Percentiles rank a stretch among this genome's conserved stretches.
Evolutionary conservation across 2,113 vertebrate species (phyloP).

Genomic region (Mobula birostris): DNA sequence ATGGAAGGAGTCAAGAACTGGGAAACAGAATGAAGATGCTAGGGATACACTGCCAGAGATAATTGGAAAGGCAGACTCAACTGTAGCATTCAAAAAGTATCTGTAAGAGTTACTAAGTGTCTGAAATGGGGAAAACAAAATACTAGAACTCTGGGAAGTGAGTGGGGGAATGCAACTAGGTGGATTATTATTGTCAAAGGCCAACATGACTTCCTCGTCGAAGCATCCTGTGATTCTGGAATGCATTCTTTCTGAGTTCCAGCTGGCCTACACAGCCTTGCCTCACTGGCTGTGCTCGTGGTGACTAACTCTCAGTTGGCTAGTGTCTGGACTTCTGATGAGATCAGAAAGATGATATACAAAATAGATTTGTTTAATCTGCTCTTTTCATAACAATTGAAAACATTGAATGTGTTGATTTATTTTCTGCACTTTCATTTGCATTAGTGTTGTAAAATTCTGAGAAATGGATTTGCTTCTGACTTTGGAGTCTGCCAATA

Average conservation of each 20-base stretch:
- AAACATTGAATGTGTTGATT: not conserved
- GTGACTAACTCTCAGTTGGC: not conserved
- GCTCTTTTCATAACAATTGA: not conserved
- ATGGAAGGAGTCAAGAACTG: no score
- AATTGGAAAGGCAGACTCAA: no score
- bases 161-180: no score
- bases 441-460: not conserved
- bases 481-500: not conserved
- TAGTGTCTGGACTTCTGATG: not conserved
- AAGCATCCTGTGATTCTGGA: no score
- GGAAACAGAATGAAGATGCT: no score
- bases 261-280: not conserved
- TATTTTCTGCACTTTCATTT: not conserved
- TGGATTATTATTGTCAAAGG: no score
- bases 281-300: not conserved
- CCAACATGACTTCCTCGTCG: no score
- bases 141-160: no score
- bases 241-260: not conserved
- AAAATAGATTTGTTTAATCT: not conserved
- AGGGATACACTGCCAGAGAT: no score
- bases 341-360: not conserved
- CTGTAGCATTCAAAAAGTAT: no score
- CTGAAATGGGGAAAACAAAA: no score
- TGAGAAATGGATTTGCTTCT: not conserved
- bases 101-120: no score